Percentiles rank a stretch among this genome's conserved stretches.
Conservation (phyloP, 2,888 invertebrate genomes). For the Tethea ocularis region DNA sequence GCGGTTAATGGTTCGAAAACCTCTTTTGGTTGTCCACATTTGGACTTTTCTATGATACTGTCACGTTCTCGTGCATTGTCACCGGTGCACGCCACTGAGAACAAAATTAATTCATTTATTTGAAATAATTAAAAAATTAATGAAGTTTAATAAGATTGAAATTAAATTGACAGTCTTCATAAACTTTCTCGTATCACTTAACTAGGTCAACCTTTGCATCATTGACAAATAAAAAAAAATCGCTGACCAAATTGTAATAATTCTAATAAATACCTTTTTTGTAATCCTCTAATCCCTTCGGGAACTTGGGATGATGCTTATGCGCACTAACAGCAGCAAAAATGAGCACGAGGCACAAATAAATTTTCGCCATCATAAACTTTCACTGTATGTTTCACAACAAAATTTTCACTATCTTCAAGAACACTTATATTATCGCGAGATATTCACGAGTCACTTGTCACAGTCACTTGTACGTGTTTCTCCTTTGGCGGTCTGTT, state of each 20-base stretch:
- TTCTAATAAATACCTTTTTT: conserved; percentile 55
- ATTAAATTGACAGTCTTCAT: background rate
- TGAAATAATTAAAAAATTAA: conserved; percentile 12
- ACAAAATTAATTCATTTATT: conserved; percentile 29
- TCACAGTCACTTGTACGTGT: conserved; percentile 54
- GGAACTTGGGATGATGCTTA: conserved; percentile 66
- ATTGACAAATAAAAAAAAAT: conserved; percentile 8
- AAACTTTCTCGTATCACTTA: conserved; percentile 16
- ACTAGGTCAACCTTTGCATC: conserved; percentile 35
- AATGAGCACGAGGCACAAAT: conserved; percentile 59
- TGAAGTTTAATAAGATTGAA: background rate
- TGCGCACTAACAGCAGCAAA: conserved; percentile 54
- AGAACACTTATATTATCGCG: conserved; percentile 41
- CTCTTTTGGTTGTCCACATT: conserved; percentile 71
- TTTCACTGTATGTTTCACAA: conserved; percentile 28
- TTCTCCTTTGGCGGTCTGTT: conserved; percentile 58
- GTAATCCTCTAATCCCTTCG: conserved; percentile 50
- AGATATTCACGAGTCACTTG: conserved; percentile 29
- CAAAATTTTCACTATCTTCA: conserved; percentile 40
- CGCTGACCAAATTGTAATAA: background rate
- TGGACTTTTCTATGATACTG: conserved; percentile 64
- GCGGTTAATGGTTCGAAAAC: conserved; percentile 65
- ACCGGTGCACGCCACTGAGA: conserved; percentile 62
- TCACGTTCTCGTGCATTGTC: conserved; percentile 55
- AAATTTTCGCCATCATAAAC: conserved; percentile 59